Conservation (phyloP, 2,888 invertebrate genomes). For the Mystacides longicornis region DNA sequence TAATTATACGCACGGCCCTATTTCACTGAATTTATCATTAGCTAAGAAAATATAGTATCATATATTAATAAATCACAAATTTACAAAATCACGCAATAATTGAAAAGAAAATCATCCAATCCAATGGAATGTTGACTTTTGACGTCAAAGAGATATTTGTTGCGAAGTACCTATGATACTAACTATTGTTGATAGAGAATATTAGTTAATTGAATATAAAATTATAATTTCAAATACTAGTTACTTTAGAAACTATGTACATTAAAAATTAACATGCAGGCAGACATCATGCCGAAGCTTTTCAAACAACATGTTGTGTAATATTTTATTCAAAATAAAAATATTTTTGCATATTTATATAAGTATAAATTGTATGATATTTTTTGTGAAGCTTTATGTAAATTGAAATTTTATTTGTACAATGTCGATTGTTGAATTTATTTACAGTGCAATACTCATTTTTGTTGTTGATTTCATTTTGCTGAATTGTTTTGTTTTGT, state of each 20-base stretch:
- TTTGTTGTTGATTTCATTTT: neutral
- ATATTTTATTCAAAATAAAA: neutral
- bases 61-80: too few relatives aligned
- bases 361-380: conserved; percentile 15
- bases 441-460: neutral
- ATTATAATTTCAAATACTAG: too few relatives aligned
- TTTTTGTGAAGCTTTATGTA: conserved; percentile 4
- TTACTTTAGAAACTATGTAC: too few relatives aligned
- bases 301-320: neutral
- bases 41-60: conserved; percentile 1
- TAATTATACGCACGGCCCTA: too few relatives aligned
- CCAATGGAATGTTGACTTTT: too few relatives aligned
- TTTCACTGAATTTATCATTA: neutral
- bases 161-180: too few relatives aligned
- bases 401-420: neutral
- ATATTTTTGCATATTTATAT: conserved; percentile 18
- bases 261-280: neutral
- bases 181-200: too few relatives aligned
- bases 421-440: neutral
- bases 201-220: too few relatives aligned
- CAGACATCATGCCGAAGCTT: conserved; percentile 1
- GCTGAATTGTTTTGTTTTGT: too few relatives aligned
- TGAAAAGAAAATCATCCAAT: too few relatives aligned
- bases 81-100: too few relatives aligned
- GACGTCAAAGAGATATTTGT: too few relatives aligned